Evolutionary conservation across 2,797 vertebrate genomes (phyloP), one percentile per base, ranked within the genome.

Genomic region (Naso thynnoides): DNA sequence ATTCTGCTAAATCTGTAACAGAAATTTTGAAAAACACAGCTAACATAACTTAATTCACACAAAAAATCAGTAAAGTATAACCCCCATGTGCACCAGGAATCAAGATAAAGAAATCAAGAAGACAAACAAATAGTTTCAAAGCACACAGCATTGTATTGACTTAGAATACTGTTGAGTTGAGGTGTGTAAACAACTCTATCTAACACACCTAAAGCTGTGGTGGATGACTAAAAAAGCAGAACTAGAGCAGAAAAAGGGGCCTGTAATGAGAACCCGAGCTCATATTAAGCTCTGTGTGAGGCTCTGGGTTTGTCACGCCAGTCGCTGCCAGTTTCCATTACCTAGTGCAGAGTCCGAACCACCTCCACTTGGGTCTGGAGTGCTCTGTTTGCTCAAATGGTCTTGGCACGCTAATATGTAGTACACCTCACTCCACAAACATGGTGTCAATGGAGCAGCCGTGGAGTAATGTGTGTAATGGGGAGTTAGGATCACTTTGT

Each of bases 281-380:
- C 59, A 75, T 75, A 59, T 73, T 82, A 70, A 85, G 71, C 84
- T 80, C 70, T 26, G 80, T 70, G 79, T 76, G 86, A 70, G 83
- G 68, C 75, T 79, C 44, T 53, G 73, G 76, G 74, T 86, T 82
- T 68, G 84, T 86, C 73, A 72, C 11, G 33, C 70, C 11, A 64
- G 65, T 70, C 10, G 73, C 79, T 87, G 91, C 91, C 90, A 86
- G 85, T 86, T 91, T 90, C 88, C 90, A 90, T 91, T 87, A 90
- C 88, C 68, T 58, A 53, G 57, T 67, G 61, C 77, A 39, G 54
- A 88, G 82, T 82, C 85, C 56, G 11, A 73, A 77, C 84, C 62
- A 11, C 13, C 81, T 86, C 79, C 78, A 72, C 73, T 84, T 39
- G 78, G 73, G 73, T 67, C 76, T 15, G 19, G 66, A 80, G 70